Percentiles rank a stretch among this genome's conserved stretches.
Evolutionary conservation across 2,797 vertebrate species (phyloP).

Genomic region (Caiman crocodilus): DNA sequence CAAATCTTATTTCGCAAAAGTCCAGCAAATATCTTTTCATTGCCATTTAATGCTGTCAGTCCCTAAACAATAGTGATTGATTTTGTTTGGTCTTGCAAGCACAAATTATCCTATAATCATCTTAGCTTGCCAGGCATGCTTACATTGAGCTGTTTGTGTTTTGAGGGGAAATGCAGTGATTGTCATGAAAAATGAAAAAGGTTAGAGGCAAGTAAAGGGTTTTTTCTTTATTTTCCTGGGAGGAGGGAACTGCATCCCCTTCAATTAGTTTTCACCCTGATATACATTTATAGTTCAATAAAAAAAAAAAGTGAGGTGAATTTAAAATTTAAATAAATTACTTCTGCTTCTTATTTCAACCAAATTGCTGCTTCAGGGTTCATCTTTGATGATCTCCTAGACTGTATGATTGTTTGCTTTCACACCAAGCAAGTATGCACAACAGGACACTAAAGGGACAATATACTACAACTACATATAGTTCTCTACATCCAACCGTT

Average conservation of each 20-base stretch:
- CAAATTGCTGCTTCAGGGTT: constrained; percentile 20
- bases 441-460: constrained; percentile 11
- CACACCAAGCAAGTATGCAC: background rate
- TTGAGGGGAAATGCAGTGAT: constrained; percentile 47
- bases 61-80: constrained; percentile 75
- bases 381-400: background rate
- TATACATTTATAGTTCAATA: background rate
- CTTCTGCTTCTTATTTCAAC: constrained; percentile 22
- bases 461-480: background rate
- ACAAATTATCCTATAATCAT: constrained; percentile 74
- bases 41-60: constrained; percentile 27
- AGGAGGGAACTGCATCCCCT: background rate
- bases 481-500: background rate
- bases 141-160: constrained; percentile 57
- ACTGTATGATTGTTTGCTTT: constrained; percentile 8
- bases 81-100: constrained; percentile 77
- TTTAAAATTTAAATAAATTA: constrained; percentile 25
- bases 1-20: constrained; percentile 31
- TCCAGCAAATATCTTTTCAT: constrained; percentile 47
- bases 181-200: constrained; percentile 53
- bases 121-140: constrained; percentile 65
- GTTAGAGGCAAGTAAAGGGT: constrained; percentile 10
- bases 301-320: background rate
- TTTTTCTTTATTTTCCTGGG: background rate
- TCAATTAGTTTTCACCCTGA: background rate